Evolutionary conservation across 2,797 vertebrate species (phyloP).

Genomic region (Microchirus variegatus): DNA sequence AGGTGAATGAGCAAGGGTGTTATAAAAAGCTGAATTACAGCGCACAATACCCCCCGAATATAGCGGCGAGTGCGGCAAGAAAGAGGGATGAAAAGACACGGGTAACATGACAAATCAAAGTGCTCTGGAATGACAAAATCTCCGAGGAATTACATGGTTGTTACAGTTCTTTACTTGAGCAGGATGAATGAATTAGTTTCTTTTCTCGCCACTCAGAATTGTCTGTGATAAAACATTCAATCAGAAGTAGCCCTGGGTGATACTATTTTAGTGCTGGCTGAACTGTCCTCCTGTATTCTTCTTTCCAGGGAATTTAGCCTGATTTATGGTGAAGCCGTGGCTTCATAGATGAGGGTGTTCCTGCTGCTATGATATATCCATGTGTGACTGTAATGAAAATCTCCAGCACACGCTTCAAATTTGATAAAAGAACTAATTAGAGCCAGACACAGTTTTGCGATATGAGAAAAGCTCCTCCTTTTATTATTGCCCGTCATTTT

Average conservation of each 20-base stretch:
- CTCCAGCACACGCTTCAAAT: conserved; percentile 50
- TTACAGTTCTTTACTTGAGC: conserved; percentile 78
- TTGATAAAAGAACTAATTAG: conserved; percentile 70
- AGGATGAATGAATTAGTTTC: conserved; percentile 82
- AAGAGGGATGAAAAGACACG: conserved; percentile 71
- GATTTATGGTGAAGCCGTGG: conserved; percentile 72
- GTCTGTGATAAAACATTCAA: conserved; percentile 82
- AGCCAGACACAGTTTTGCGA: conserved; percentile 53
- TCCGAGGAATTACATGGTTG: conserved; percentile 79
- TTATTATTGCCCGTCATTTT: conserved; percentile 49
- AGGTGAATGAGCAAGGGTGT: conserved; percentile 72
- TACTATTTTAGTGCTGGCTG: conserved; percentile 78
- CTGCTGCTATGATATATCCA: conserved; percentile 56
- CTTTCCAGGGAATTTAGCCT: conserved; percentile 78
- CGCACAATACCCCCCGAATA: conserved; percentile 65
- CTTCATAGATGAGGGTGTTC: conserved; percentile 67
- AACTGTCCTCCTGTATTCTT: conserved; percentile 69
- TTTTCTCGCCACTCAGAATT: conserved; percentile 74
- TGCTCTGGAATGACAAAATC: conserved; percentile 70
- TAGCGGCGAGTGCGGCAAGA: conserved; percentile 45
- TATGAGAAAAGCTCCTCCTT: conserved; percentile 49
- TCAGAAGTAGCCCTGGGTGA: conserved; percentile 76
- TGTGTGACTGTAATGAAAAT: conserved; percentile 60
- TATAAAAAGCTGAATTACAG: conserved; percentile 75
- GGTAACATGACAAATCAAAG: conserved; percentile 81